Base-by-base conservation (phyloP, 2,797 vertebrate species). In the Hoplostethus mediterraneus region DNA sequence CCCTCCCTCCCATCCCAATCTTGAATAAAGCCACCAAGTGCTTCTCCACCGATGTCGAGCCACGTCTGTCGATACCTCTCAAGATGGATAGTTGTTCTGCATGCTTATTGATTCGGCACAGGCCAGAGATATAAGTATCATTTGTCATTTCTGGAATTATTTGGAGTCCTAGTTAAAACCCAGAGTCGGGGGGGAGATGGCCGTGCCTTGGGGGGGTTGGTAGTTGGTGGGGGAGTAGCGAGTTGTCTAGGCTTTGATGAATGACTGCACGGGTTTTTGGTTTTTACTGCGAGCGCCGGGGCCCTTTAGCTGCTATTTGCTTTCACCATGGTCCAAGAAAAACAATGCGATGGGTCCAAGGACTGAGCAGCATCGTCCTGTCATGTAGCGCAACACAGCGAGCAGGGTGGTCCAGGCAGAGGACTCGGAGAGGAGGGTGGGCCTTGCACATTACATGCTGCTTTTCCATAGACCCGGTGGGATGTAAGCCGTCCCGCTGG, bases 121-220 rank as follows among this genome's bases (percentile, higher is more conserved):
- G 96, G 97, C 96, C 95, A 95, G 94, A 94, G 91, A 95, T 94
- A 95, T 95, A 80, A 77, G 94, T 95, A 96, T 95, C 96, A 98
- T 99, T 98, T 97, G 97, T 99, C 98, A 99, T 98, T 96, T 97
- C 95, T 96, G 96, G 96, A 97, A 97, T 96, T 97, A 98, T 97
- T 96, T 96, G 92, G 77, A 97, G 97, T 97, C 96, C 96, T 96
- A 96, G 92, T 97, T 99, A 97, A 97, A 96, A 96, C 95, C 95
- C 91, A 95, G 95, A 95, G 96, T 75, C 44, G 28, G 72, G 78
- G 93, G 95, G 95, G 95, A 94, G 96, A 95, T 96, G 95, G 94
- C 92, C 93, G 84, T 95, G 96, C 94, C 97, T 95, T 87, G 93
- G 94, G 94, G 90, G 88, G 94, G 92, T 93, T 94, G 94, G 95